phyloP scores from a whole-genome alignment of 2,113 vertebrate species.

The Neogobius melanostomus region DNA sequence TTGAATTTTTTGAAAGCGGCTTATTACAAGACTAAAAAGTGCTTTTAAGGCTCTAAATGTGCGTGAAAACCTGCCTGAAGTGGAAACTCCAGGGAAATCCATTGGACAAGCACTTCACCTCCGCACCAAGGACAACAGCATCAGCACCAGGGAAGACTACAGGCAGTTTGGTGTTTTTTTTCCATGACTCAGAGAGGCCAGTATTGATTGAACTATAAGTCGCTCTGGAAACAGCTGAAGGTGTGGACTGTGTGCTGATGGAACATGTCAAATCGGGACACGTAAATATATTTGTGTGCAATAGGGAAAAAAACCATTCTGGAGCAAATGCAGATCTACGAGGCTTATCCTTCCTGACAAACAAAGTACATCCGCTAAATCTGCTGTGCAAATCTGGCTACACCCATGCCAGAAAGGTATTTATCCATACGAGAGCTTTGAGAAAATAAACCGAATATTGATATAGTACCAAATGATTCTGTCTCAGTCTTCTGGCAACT shows the following conservation, averaged over 20 bases:
- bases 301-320: neutral
- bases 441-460: too few relatives aligned
- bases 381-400: constrained; percentile 1
- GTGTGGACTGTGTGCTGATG: neutral
- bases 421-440: neutral
- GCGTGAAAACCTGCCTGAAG: neutral
- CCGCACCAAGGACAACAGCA: neutral
- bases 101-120: neutral
- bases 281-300: neutral
- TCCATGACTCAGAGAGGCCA: neutral
- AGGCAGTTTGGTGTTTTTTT: neutral
- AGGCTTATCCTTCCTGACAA: neutral
- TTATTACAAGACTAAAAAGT: neutral
- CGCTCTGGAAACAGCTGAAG: constrained; percentile 3
- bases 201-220: constrained; percentile 1
- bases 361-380: constrained; percentile 2
- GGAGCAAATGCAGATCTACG: neutral
- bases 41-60: neutral
- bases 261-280: neutral
- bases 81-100: neutral
- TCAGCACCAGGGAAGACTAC: neutral
- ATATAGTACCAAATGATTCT: too few relatives aligned
- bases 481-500: too few relatives aligned
- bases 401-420: neutral
- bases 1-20: neutral